A percentile compares a stretch with the other conserved stretches of the same genome.
phyloP scores from a whole-genome alignment of 2,797 vertebrate genomes.

The Labeo calbasu region DNA sequence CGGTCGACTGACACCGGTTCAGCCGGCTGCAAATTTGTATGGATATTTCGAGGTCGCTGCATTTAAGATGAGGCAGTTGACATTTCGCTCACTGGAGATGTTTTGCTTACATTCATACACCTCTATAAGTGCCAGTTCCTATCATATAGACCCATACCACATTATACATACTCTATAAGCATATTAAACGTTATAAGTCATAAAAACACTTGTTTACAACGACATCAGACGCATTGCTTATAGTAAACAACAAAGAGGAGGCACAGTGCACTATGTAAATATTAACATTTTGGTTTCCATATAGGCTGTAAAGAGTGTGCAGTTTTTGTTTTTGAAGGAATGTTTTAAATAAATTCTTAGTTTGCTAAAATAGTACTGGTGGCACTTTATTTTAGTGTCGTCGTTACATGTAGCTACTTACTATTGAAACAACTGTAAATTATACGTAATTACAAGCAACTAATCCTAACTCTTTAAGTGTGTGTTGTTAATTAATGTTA shows the following conservation, averaged over 20 bases:
- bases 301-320: not conserved
- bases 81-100: slow-evolving; percentile 13
- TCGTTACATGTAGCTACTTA: no score
- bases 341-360: not conserved
- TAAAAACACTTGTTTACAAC: not conserved
- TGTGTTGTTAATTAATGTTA: not conserved
- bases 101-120: not conserved
- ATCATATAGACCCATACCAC: not conserved
- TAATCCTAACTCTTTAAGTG: not conserved
- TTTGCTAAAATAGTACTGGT: not conserved
- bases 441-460: not conserved
- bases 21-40: not conserved
- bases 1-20: not conserved
- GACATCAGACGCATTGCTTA: not conserved
- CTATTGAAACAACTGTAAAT: not conserved
- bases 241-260: not conserved
- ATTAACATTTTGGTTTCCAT: not conserved
- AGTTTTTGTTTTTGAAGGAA: not conserved
- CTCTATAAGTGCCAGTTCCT: not conserved
- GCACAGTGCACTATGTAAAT: not conserved
- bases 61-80: not conserved
- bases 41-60: not conserved
- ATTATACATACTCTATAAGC: not conserved
- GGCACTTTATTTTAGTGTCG: not conserved
- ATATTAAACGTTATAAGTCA: not conserved